Percentiles rank a stretch among this genome's conserved stretches.
These are phyloP conservation scores for Protosalanx chinensis DNA, from an alignment of 2,797 vertebrate genomes.

Conservation along the genomic window DNA sequence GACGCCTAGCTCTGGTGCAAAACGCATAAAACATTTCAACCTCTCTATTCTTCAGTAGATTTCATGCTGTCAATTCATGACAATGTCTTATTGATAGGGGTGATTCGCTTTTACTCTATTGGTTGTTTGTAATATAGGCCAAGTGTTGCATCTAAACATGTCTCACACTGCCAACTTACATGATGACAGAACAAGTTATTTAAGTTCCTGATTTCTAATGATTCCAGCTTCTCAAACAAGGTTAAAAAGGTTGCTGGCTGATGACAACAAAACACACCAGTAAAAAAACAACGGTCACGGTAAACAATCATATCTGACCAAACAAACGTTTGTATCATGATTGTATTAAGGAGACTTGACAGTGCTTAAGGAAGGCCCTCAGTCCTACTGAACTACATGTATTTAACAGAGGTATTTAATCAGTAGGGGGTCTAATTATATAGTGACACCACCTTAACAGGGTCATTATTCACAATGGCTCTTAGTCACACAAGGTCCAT, in stretches of 20 bases:
- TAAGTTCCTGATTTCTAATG: neutral
- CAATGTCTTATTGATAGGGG: too few species aligned
- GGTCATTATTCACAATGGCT: slow-evolving; percentile 56
- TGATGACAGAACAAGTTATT: neutral
- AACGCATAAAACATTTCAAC: too few species aligned
- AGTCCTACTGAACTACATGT: slow-evolving; percentile 15
- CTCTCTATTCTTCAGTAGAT: too few species aligned
- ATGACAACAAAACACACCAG: neutral
- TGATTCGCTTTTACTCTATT: too few species aligned
- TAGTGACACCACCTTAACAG: slow-evolving; percentile 53
- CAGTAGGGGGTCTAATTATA: slow-evolving; percentile 50
- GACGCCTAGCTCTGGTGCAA: too few species aligned
- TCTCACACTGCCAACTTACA: neutral
- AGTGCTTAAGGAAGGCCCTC: neutral
- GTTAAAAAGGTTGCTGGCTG: neutral
- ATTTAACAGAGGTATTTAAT: slow-evolving; percentile 48
- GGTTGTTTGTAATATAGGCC: too few species aligned
- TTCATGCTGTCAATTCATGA: too few species aligned
- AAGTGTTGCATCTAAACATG: too few species aligned
- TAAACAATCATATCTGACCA: neutral
- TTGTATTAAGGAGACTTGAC: neutral
- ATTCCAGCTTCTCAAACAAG: neutral
- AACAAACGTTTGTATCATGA: neutral
- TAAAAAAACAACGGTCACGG: neutral
- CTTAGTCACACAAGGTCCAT: slow-evolving; percentile 45